A percentile compares a stretch with the other conserved stretches of the same genome.
Conservation (phyloP, 2,113 vertebrate genomes). For the Paradisaea rubra region DNA sequence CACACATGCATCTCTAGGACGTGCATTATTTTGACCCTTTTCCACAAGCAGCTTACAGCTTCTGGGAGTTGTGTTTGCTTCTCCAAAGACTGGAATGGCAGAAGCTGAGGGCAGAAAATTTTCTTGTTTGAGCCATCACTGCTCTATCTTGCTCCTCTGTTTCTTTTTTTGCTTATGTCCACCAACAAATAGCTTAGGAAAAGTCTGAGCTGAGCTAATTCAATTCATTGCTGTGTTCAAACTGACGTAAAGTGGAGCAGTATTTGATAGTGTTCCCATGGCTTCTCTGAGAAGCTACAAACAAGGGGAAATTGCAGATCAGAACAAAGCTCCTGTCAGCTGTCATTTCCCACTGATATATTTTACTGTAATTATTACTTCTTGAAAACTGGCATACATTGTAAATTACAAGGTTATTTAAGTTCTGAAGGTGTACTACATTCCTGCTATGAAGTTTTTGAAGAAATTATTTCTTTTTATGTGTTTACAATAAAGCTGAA, state of each 20-base stretch:
- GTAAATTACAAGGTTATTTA: constrained; percentile 56
- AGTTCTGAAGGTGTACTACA: constrained; percentile 28
- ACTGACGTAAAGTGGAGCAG: background rate
- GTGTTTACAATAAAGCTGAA: constrained; percentile 24
- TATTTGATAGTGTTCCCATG: background rate
- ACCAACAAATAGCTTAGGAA: background rate
- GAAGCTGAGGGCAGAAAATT: background rate
- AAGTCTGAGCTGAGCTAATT: background rate
- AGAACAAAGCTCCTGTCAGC: constrained; percentile 34
- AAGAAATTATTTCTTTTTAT: constrained; percentile 50
- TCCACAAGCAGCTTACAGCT: background rate
- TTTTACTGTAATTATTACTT: constrained; percentile 49
- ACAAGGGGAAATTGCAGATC: constrained; percentile 27
- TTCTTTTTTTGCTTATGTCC: background rate
- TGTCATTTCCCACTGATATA: constrained; percentile 27
- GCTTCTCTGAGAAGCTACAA: background rate
- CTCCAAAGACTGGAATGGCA: background rate
- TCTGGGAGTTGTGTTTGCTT: background rate
- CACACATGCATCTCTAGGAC: background rate
- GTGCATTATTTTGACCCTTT: background rate
- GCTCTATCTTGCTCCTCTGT: background rate
- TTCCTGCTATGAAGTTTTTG: constrained; percentile 32
- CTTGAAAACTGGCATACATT: background rate
- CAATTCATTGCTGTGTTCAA: background rate
- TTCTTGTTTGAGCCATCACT: background rate